Percentiles rank a stretch among this genome's conserved stretches.
phyloP scores from a whole-genome alignment of 64 coral and sea anemone genomes.

The Astreopora myriophthalma region DNA sequence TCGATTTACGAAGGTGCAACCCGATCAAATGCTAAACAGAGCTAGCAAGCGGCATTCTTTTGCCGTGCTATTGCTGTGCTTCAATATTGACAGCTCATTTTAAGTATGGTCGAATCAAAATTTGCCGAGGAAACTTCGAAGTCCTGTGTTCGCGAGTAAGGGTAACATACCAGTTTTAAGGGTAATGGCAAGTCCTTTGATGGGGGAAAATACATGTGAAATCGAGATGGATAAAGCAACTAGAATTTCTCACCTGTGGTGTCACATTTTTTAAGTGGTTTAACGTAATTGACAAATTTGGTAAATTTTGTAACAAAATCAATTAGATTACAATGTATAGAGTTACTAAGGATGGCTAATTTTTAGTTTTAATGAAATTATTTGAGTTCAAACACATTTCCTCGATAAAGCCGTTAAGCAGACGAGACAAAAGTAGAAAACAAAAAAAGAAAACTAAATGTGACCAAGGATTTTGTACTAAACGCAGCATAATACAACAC shows the following conservation, averaged over 20 bases:
- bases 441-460: background rate
- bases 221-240: background rate
- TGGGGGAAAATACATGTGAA: background rate
- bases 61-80: no score
- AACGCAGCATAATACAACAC: background rate
- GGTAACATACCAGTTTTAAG: no score
- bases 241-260: background rate
- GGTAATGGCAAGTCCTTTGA: background rate
- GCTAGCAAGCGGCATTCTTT: no score
- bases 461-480: background rate
- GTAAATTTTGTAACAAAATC: background rate
- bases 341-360: background rate
- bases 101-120: no score
- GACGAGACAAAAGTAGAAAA: background rate
- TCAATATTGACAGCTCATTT: no score
- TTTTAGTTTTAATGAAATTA: background rate
- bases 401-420: background rate
- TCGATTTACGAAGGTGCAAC: no score
- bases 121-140: no score
- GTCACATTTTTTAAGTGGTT: background rate
- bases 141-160: no score
- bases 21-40: no score
- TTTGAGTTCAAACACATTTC: background rate
- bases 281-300: background rate
- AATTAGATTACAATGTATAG: background rate